Conservation (phyloP, 2,888 invertebrate species). For the Stenodera caucasica region DNA sequence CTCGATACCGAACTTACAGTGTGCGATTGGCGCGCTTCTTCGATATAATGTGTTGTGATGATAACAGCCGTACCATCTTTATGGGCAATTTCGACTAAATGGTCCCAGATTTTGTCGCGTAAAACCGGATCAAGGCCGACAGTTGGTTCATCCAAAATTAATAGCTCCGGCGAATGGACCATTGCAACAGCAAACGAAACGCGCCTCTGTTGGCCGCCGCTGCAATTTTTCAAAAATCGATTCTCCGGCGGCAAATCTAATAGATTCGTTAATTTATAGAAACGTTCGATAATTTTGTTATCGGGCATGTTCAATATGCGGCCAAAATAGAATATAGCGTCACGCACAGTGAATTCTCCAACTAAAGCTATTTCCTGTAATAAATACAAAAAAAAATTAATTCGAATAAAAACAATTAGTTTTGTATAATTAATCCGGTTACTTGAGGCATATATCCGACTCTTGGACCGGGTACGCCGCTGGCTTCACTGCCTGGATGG, state of each 20-base stretch:
- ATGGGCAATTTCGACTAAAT: constrained; percentile 86
- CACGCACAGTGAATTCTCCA: constrained; percentile 77
- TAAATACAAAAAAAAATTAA: background rate
- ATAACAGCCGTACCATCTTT: constrained; percentile 91
- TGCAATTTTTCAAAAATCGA: constrained; percentile 58
- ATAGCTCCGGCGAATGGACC: constrained; percentile 83
- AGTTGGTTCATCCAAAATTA: constrained; percentile 91
- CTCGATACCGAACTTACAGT: constrained; percentile 68
- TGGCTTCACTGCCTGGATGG: constrained; percentile 77
- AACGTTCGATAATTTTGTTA: constrained; percentile 65
- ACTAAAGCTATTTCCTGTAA: constrained; percentile 76
- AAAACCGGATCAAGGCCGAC: constrained; percentile 92
- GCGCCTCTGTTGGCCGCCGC: constrained; percentile 89
- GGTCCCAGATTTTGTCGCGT: constrained; percentile 92
- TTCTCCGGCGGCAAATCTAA: constrained; percentile 74
- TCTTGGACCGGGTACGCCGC: constrained; percentile 86
- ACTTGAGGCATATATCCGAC: constrained; percentile 66
- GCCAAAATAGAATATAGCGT: constrained; percentile 86
- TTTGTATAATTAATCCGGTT: background rate
- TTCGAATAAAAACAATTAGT: background rate
- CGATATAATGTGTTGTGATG: constrained; percentile 94
- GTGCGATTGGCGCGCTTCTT: constrained; percentile 83
- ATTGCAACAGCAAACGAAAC: constrained; percentile 88
- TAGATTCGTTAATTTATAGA: constrained; percentile 68
- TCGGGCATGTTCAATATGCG: constrained; percentile 77